Percentiles rank a stretch among this genome's conserved stretches.
Evolutionary conservation across 2,888 invertebrate genomes (phyloP).

Genomic region (Allacma fusca): DNA sequence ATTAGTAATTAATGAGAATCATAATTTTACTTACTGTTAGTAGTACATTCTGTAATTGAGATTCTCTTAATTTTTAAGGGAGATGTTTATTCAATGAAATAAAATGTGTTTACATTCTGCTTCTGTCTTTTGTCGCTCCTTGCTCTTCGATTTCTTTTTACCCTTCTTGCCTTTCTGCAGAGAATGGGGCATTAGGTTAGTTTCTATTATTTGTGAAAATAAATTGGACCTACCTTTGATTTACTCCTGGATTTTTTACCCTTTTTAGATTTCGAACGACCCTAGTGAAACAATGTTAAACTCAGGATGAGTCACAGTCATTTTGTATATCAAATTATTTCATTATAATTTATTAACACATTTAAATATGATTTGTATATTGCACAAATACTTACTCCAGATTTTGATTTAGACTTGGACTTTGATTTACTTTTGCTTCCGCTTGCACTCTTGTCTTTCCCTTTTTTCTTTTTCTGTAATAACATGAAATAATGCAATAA

Average conservation of each 20-base stretch:
- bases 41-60: too few species aligned
- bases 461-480: conserved; percentile 6
- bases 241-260: conserved; percentile 23
- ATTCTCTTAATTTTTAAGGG: too few species aligned
- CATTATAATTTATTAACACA: too few species aligned
- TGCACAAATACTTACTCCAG: not conserved
- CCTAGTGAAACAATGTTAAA: conserved; percentile 11
- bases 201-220: too few species aligned
- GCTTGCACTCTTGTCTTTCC: conserved; percentile 25
- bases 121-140: conserved; percentile 56
- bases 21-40: too few species aligned
- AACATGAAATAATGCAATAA: not conserved
- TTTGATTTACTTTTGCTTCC: conserved; percentile 21
- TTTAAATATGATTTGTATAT: too few species aligned
- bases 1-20: not conserved
- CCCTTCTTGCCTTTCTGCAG: conserved; percentile 45
- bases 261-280: conserved; percentile 35
- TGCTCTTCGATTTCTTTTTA: conserved; percentile 52
- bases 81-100: conserved; percentile 11
- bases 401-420: conserved; percentile 16
- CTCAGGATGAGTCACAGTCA: too few species aligned
- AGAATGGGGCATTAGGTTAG: not conserved
- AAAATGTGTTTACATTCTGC: conserved; percentile 55
- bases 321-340: too few species aligned
- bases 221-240: conserved; percentile 30